These are phyloP conservation scores for Lerista edwardsae DNA, from an alignment of 2,797 vertebrate genomes.

Conservation along the genomic window DNA sequence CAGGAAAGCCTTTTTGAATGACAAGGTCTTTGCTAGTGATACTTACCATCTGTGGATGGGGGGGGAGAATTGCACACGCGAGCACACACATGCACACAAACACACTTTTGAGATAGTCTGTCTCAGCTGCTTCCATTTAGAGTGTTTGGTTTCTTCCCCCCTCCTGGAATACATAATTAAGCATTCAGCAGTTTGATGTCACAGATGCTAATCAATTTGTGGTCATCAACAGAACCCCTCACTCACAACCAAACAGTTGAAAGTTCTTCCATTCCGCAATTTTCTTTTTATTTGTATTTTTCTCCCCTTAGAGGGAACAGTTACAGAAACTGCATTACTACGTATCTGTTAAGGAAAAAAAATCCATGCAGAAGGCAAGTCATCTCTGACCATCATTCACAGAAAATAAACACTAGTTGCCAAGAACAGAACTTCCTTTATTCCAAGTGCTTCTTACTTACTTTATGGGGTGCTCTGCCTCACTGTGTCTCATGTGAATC, in stretches of 20 bases:
- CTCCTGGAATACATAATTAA: slow-evolving; percentile 39
- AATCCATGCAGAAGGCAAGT: not conserved
- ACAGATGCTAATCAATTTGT: not conserved
- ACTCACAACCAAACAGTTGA: not conserved
- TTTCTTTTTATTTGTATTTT: slow-evolving; percentile 8
- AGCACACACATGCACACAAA: not conserved
- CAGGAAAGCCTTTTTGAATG: slow-evolving; percentile 52
- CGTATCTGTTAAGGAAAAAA: not conserved
- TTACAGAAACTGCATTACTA: slow-evolving; percentile 3
- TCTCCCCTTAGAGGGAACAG: not conserved
- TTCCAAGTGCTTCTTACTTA: not conserved
- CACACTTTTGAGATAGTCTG: slow-evolving; percentile 35
- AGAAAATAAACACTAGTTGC: not conserved
- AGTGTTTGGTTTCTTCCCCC: not conserved
- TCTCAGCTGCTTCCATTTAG: slow-evolving; percentile 63
- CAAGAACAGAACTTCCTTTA: not conserved
- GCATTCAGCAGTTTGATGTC: slow-evolving; percentile 23
- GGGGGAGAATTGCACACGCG: too few relatives aligned
- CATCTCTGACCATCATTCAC: not conserved
- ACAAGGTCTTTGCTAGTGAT: slow-evolving; percentile 41
- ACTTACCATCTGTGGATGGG: slow-evolving; percentile 56
- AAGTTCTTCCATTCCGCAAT: slow-evolving; percentile 22
- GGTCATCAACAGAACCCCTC: not conserved
- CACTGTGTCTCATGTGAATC: too few relatives aligned
- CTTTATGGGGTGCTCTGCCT: too few relatives aligned